These are phyloP conservation scores for Acropora yongei DNA, from an alignment of 64 coral and sea anemone species.

Conservation along the genomic window DNA sequence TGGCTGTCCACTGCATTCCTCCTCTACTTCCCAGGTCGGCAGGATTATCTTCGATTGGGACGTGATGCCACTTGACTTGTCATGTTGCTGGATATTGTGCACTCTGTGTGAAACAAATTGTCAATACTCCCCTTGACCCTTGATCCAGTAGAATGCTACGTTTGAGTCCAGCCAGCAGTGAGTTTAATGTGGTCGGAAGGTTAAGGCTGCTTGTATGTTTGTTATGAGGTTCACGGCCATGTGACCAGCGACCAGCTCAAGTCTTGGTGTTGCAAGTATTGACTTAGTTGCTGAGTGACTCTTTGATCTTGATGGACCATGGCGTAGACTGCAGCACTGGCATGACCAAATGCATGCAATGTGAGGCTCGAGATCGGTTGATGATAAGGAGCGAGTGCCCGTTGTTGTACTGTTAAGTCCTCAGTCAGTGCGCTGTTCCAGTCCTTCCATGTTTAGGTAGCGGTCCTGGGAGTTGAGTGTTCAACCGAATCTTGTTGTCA, in stretches of 20 bases:
- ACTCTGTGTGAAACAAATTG: constrained; percentile 32
- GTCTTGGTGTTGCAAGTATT: not conserved
- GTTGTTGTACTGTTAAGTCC: constrained; percentile 28
- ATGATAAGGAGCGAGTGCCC: constrained; percentile 56
- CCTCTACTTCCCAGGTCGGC: not conserved
- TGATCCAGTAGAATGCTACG: not conserved
- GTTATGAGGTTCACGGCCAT: not conserved
- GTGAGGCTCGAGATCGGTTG: constrained; percentile 42
- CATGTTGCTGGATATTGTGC: constrained; percentile 5
- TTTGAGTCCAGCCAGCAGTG: constrained; percentile 14
- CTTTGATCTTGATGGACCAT: constrained; percentile 52
- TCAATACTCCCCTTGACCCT: not conserved
- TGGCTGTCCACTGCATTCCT: not conserved
- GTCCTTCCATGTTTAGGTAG: constrained; percentile 55
- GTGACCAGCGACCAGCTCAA: not conserved
- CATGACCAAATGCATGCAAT: constrained; percentile 61
- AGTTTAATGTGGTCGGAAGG: not conserved
- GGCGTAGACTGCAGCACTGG: constrained; percentile 54
- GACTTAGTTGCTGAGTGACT: not conserved
- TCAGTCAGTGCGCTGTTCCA: constrained; percentile 55
- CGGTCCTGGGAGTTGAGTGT: constrained; percentile 47
- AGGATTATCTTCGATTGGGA: constrained; percentile 14
- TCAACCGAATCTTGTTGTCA: constrained; percentile 60
- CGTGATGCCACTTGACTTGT: constrained; percentile 7
- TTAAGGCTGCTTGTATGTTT: not conserved